Percentiles rank a stretch among this genome's conserved stretches.
Evolutionary conservation across 2,888 invertebrate species (phyloP).

Genomic region (Mythimna ferrago): DNA sequence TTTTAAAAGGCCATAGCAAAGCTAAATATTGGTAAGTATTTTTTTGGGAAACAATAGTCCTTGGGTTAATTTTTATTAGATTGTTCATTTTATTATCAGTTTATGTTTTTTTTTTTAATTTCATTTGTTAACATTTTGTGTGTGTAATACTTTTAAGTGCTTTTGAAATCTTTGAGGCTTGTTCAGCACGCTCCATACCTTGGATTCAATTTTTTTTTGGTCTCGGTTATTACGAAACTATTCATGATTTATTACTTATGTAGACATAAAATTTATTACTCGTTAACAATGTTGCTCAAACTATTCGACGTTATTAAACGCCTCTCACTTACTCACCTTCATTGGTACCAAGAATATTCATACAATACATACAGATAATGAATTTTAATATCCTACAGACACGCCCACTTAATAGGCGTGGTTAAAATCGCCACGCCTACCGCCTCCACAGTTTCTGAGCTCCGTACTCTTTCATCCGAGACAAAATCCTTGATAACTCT

Average conservation of each 20-base stretch:
- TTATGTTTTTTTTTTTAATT: not conserved
- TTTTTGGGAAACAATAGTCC: no score
- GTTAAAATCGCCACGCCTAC: slow-evolving; percentile 80
- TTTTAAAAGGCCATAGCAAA: not conserved
- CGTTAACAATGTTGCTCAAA: not conserved
- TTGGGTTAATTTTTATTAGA: not conserved
- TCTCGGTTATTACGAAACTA: not conserved
- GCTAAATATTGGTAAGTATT: no score
- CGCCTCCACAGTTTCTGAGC: slow-evolving; percentile 78
- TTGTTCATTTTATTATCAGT: no score
- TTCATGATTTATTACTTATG: not conserved
- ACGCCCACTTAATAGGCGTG: slow-evolving; percentile 86
- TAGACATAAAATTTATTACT: not conserved
- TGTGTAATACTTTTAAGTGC: no score
- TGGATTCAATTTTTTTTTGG: not conserved
- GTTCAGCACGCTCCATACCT: no score
- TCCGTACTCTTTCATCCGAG: slow-evolving; percentile 75
- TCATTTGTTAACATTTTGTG: not conserved
- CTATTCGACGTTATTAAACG: not conserved
- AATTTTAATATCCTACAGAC: slow-evolving; percentile 69
- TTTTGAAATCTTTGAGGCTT: no score
- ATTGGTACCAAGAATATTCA: slow-evolving; percentile 23
- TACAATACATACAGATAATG: slow-evolving; percentile 59
- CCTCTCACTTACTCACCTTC: slow-evolving; percentile 1
- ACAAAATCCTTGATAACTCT: slow-evolving; percentile 81